A percentile compares a stretch with the other conserved stretches of the same genome.
phyloP scores from a whole-genome alignment of 2,113 vertebrate genomes.

The Lanius ludovicianus region DNA sequence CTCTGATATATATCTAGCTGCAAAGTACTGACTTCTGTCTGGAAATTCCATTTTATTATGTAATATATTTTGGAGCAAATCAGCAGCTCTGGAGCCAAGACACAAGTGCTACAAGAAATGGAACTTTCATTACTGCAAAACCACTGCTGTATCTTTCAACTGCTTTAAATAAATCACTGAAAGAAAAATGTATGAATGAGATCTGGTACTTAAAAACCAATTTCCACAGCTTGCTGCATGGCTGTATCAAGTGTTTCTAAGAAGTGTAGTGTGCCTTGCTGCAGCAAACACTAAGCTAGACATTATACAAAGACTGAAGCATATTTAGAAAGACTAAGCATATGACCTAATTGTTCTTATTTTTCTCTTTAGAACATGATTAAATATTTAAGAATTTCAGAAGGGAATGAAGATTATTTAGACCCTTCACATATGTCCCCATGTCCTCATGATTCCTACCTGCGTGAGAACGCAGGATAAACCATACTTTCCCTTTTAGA shows the following conservation, averaged over 20 bases:
- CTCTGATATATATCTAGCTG: slow-evolving; percentile 29
- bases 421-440: fast-evolving
- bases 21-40: slow-evolving; percentile 57
- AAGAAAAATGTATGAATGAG: slow-evolving; percentile 15
- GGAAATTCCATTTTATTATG: slow-evolving; percentile 70
- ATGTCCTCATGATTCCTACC: background rate
- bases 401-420: background rate
- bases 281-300: background rate
- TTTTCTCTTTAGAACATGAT: background rate
- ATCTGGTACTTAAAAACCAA: slow-evolving; percentile 7
- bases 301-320: background rate
- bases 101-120: slow-evolving; percentile 55
- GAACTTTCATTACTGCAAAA: slow-evolving; percentile 70
- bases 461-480: background rate
- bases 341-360: background rate
- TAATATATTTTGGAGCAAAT: slow-evolving; percentile 56
- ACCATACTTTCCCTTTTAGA: background rate
- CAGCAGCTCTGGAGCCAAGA: slow-evolving; percentile 34
- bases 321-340: background rate
- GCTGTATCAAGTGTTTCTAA: background rate
- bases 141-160: slow-evolving; percentile 37
- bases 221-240: background rate
- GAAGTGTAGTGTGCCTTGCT: background rate
- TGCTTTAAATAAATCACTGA: slow-evolving; percentile 49
- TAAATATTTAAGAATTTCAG: background rate